Conservation (phyloP, 2,888 invertebrate genomes). For the Rhagium mordax region DNA sequence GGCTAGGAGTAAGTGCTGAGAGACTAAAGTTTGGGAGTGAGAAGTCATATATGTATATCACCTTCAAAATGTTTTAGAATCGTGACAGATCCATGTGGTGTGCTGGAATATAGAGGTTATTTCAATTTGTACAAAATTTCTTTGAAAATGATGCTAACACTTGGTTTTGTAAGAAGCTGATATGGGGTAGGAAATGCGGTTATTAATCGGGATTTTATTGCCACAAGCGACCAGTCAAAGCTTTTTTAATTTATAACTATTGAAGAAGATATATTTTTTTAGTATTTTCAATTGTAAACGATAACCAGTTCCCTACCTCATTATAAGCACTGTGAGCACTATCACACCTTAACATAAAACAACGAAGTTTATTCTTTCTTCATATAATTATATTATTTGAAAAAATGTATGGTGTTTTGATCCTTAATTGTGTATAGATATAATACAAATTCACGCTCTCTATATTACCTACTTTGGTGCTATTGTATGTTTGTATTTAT, state of each 20-base stretch:
- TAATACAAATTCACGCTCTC: slow-evolving; percentile 15
- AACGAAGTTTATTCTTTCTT: too few relatives aligned
- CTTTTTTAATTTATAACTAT: background rate
- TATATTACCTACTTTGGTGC: slow-evolving; percentile 20
- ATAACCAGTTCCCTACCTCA: background rate
- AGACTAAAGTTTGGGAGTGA: background rate
- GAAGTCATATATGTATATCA: background rate
- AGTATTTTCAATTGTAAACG: background rate
- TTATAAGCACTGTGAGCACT: background rate
- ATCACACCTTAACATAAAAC: background rate
- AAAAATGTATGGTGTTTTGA: background rate
- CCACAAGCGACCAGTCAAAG: too few relatives aligned
- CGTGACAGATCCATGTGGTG: background rate
- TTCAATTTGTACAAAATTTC: background rate
- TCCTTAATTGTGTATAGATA: slow-evolving; percentile 6
- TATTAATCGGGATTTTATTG: too few relatives aligned
- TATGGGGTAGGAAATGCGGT: background rate
- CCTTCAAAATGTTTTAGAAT: background rate
- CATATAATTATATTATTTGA: background rate
- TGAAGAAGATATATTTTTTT: background rate
- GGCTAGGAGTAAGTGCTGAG: background rate
- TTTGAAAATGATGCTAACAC: background rate
- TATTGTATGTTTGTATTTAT: slow-evolving; percentile 29
- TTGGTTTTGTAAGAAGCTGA: background rate
- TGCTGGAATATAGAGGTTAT: background rate